phyloP scores from a whole-genome alignment of 2,113 vertebrate species.

The Paralichthys olivaceus region DNA sequence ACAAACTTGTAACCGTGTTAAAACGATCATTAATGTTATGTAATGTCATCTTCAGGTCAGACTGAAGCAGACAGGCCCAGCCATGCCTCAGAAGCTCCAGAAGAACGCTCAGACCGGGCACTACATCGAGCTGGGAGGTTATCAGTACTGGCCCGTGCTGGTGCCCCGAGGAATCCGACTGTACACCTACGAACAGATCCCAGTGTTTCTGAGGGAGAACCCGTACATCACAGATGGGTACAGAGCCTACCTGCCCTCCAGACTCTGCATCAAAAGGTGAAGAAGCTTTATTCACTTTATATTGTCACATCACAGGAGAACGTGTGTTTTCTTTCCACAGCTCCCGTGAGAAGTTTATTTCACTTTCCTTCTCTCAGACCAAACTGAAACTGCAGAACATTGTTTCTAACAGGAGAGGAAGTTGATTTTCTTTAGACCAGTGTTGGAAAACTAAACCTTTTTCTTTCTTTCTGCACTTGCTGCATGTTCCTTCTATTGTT shows the following conservation, averaged over 20 bases:
- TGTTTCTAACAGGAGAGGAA: no score
- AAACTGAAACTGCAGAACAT: no score
- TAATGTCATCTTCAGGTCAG: conserved; percentile 26
- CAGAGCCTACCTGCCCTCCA: conserved; percentile 92
- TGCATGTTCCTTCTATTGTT: no score
- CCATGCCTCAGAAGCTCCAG: conserved; percentile 89
- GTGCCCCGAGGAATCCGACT: conserved; percentile 91
- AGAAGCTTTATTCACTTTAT: fast-evolving
- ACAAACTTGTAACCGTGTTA: no score
- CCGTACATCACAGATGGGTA: conserved; percentile 98
- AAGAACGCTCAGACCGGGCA: conserved; percentile 89
- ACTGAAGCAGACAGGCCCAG: conserved; percentile 11
- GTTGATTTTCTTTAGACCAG: no score
- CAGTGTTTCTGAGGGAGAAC: conserved; percentile 91
- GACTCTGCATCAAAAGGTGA: conserved; percentile 94
- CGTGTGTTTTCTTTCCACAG: no score
- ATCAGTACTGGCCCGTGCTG: conserved; percentile 96
- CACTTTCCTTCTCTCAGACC: no score
- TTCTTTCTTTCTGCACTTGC: no score
- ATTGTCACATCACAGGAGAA: not conserved
- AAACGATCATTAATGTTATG: not conserved
- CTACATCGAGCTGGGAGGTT: conserved; percentile 94
- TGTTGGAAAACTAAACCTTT: no score
- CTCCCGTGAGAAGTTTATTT: no score
- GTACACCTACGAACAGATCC: conserved; percentile 96